A percentile compares a stretch with the other conserved stretches of the same genome.
These are phyloP conservation scores for Diachasma alloeum DNA, from an alignment of 1,140 invertebrate genomes.

Conservation along the genomic window DNA sequence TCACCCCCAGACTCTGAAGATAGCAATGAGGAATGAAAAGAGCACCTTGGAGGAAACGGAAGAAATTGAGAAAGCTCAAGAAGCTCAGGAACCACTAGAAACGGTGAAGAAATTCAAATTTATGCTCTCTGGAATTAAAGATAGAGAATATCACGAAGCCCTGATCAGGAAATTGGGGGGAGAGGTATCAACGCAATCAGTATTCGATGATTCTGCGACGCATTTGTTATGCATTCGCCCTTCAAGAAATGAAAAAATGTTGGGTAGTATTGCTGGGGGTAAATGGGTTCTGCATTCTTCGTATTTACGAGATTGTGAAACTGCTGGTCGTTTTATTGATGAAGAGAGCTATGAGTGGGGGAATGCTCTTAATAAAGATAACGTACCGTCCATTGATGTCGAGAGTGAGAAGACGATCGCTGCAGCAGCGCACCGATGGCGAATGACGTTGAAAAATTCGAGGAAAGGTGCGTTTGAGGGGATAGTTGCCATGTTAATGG, in stretches of 20 bases:
- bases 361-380: slow-evolving; percentile 68
- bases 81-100: not conserved
- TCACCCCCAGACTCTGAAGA: not conserved
- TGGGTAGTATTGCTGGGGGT: slow-evolving; percentile 83
- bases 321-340: slow-evolving; percentile 72
- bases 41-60: not conserved
- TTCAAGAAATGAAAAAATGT: slow-evolving; percentile 84
- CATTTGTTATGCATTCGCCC: slow-evolving; percentile 81
- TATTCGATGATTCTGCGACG: slow-evolving; percentile 75
- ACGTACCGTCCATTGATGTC: slow-evolving; percentile 59
- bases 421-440: slow-evolving; percentile 73
- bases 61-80: not conserved
- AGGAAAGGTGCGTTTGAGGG: slow-evolving; percentile 72
- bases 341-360: slow-evolving; percentile 83
- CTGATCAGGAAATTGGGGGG: slow-evolving; percentile 75
- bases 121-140: slow-evolving; percentile 61
- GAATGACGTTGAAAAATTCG: slow-evolving; percentile 59
- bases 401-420: slow-evolving; percentile 66
- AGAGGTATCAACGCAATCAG: slow-evolving; percentile 67
- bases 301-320: slow-evolving; percentile 76
- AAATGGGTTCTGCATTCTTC: slow-evolving; percentile 85
- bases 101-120: slow-evolving; percentile 44
- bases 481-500: slow-evolving; percentile 76
- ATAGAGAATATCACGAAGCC: slow-evolving; percentile 60
- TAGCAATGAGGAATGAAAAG: not conserved